Evolutionary conservation across 2,797 vertebrate genomes (phyloP).

Genomic region (Sciurus vulgaris): DNA sequence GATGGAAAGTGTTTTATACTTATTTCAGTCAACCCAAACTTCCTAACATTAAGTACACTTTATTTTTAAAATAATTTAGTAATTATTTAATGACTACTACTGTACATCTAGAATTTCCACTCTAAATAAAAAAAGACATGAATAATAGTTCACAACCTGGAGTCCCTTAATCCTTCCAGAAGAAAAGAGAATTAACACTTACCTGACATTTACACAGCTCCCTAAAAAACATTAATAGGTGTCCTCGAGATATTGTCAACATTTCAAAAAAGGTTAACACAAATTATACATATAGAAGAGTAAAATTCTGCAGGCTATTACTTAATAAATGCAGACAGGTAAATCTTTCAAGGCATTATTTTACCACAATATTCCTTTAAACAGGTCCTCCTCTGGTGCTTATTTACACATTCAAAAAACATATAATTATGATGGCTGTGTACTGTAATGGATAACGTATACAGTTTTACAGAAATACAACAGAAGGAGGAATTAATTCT

Average conservation of each 20-base stretch:
- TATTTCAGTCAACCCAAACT: conserved; percentile 48
- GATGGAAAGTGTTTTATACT: conserved; percentile 14
- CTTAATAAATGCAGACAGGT: conserved; percentile 40
- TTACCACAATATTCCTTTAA: conserved; percentile 53
- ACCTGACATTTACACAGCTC: conserved; percentile 29
- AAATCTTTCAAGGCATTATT: conserved; percentile 64
- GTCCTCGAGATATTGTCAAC: conserved; percentile 17
- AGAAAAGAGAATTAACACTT: conserved; percentile 18
- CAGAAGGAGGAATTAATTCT: conserved; percentile 38
- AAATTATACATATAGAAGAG: conserved; percentile 51
- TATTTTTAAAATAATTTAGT: conserved; percentile 29
- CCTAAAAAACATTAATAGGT: not conserved
- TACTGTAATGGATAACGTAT: not conserved
- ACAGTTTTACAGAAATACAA: conserved; percentile 42
- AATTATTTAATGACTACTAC: not conserved
- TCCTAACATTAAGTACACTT: conserved; percentile 7
- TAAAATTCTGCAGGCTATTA: conserved; percentile 57
- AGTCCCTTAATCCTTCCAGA: conserved; percentile 37
- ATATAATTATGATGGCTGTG: not conserved
- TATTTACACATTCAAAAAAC: conserved; percentile 53
- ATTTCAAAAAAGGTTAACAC: conserved; percentile 49
- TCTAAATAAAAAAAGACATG: conserved; percentile 44
- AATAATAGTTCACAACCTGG: conserved; percentile 2
- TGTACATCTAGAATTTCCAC: conserved; percentile 49
- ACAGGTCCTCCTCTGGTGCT: not conserved